Base-by-base conservation (phyloP, 2,797 vertebrate genomes). In the Acrocephalus scirpaceus region DNA sequence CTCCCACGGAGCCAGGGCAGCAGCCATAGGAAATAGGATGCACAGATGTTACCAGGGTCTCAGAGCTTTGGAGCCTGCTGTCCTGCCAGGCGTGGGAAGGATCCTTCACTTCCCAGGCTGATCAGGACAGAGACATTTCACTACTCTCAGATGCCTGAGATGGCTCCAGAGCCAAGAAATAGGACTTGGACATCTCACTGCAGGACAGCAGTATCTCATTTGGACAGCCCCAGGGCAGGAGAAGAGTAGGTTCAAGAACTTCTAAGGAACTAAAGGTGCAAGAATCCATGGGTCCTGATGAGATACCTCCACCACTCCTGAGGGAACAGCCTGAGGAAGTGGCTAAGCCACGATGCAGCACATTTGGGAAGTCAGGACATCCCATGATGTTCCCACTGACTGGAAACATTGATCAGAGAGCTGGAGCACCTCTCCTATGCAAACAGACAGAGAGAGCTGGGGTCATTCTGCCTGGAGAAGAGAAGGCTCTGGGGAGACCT, bases 211-310 rank as follows among this genome's bases (percentile, higher is more conserved):
- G 5, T 9, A 22, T 18, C 73, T 71, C 26, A 13, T 22, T 19
- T 6, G 32, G 44, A 13, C 26, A 19, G 29, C 10, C n/a, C 5
- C 0, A 0, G 1, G 1, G 34, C 22, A n/a, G n/a, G n/a, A 64
- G 25, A 36, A 36, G 15, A 40, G 10, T 17, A 48, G 21, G 26
- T 18, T 56, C 22, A 42, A 50, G 18, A 50, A 36, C 3, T 44
- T 8, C 26, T 36, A 3, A 42, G 58, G 32, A 27, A 15, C 21
- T 7, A 11, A 57, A 50, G 5, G 15, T 20, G 32, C 16, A 44
- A 48, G 44, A 4, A 64, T 19, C 48, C 48, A 12, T 6, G 32
- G 30, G 6, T 36, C 15, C 38, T n/a, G 48, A 13, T 2, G 21
- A 42, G 21, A 64, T 5, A 10, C 18, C 48, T 2, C 42, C 30